phyloP scores from a whole-genome alignment of 2,113 vertebrate genomes.

The Alectura lathami region DNA sequence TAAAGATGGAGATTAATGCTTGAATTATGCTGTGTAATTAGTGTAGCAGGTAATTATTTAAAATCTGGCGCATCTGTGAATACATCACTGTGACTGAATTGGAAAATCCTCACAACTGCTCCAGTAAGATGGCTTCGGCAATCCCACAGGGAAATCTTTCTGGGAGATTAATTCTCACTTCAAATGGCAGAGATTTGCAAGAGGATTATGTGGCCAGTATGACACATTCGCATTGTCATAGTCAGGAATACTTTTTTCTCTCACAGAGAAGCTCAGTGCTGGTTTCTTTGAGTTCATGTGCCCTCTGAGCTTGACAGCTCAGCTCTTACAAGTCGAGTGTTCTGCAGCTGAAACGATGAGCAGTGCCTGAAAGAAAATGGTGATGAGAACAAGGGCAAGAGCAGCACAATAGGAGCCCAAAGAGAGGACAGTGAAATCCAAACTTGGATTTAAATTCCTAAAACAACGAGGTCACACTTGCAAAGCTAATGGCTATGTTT shows the following conservation, averaged over 20 bases:
- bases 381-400: background rate
- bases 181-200: constrained; percentile 57
- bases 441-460: background rate
- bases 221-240: background rate
- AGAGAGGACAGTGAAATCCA: background rate
- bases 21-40: constrained; percentile 49
- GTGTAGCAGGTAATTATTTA: constrained; percentile 60
- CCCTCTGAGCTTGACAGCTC: constrained; percentile 27
- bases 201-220: constrained; percentile 33
- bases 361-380: background rate
- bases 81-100: constrained; percentile 29
- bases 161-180: constrained; percentile 54
- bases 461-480: background rate
- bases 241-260: background rate
- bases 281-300: background rate
- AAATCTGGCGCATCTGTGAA: constrained; percentile 41
- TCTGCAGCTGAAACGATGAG: constrained; percentile 3
- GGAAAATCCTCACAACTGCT: constrained; percentile 11
- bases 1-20: constrained; percentile 46
- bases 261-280: background rate
- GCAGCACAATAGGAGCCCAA: background rate
- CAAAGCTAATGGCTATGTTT: background rate
- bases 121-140: background rate
- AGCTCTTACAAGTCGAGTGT: background rate
- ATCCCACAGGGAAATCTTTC: background rate